Base-by-base conservation (phyloP, 2,888 invertebrate species). In the Dascillus cervinus region DNA sequence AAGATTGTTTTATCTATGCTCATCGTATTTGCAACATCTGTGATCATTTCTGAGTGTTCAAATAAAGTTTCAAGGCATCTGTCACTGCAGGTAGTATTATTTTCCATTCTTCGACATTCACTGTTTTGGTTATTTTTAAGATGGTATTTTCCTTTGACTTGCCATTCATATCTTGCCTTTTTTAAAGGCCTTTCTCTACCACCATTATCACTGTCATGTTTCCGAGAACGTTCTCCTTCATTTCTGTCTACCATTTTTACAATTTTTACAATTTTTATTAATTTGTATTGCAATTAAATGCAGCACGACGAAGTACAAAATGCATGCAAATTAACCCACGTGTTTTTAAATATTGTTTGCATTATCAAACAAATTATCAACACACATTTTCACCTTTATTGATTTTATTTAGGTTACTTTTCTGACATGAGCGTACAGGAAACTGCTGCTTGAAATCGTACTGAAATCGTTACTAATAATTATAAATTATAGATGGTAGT, bases 121-220 rank as follows among this genome's bases (percentile, higher is more conserved):
- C 24, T 25, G 25, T 39, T 49, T 17, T 43, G 41, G 13, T 45
- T 44, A 41, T 69, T 69, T 62, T 70, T 75, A 43, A 75, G 58
- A 55, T 75, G 74, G 55, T 74, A 70, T 67, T 73, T 65, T 28
- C 77, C 77, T 63, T 77, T 77, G 37, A 78, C 72, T 68, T 78
- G 75, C 77, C 77, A 78, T 32, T 76, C 69, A 62, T 72, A 77
- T 49, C 73, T 67, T 35, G 78, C 78, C 62, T 78, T 78, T 59
- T 77, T 78, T 46, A 75, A 66, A 53, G 77, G 77, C 62, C 74
- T 71, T 50, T 72, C 72, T 58, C 66, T 14, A 8, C 28, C 28
- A 5, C 25, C 23, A 11, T 22, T 32, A n/a, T 30, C 31, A 13
- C 32, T 11, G 4, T 30, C 27, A n/a, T 29, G 32, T 32, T 32